Evolutionary conservation across 2,113 vertebrate species (phyloP).

Genomic region (Misgurnus anguillicaudatus): DNA sequence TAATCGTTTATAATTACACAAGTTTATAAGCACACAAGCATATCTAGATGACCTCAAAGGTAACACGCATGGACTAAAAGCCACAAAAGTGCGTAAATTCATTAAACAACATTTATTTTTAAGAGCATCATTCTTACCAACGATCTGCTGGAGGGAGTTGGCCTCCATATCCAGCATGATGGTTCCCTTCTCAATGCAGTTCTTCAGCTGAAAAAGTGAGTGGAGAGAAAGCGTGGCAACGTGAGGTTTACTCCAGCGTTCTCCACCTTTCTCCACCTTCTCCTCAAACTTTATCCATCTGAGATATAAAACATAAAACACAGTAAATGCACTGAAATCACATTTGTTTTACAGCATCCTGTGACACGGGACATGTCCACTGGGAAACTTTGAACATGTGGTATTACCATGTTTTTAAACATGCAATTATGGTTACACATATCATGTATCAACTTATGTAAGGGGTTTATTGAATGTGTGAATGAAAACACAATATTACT

Average conservation of each 20-base stretch:
- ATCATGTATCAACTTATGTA: not conserved
- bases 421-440: not conserved
- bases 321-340: not conserved
- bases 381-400: not conserved
- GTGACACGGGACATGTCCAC: not conserved
- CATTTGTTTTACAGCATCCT: too few relatives aligned
- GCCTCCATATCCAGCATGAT: constrained; percentile 91
- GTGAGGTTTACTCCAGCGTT: constrained; percentile 97
- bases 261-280: constrained; percentile 95
- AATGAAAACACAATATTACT: too few relatives aligned
- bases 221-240: constrained; percentile 86
- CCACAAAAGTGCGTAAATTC: too few relatives aligned
- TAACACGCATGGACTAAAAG: too few relatives aligned
- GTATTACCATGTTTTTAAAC: not conserved
- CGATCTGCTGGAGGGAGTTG: constrained; percentile 86
- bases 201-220: constrained; percentile 93
- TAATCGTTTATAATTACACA: too few relatives aligned
- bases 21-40: too few relatives aligned
- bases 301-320: constrained; percentile 2
- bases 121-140: constrained; percentile 78
- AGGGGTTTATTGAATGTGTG: too few relatives aligned
- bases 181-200: constrained; percentile 91
- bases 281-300: constrained; percentile 99
- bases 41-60: too few relatives aligned
- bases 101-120: not conserved